Percentiles rank a stretch among this genome's conserved stretches.
phyloP scores from a whole-genome alignment of 2,888 invertebrate genomes.

The Lithophane semibrunnea region DNA sequence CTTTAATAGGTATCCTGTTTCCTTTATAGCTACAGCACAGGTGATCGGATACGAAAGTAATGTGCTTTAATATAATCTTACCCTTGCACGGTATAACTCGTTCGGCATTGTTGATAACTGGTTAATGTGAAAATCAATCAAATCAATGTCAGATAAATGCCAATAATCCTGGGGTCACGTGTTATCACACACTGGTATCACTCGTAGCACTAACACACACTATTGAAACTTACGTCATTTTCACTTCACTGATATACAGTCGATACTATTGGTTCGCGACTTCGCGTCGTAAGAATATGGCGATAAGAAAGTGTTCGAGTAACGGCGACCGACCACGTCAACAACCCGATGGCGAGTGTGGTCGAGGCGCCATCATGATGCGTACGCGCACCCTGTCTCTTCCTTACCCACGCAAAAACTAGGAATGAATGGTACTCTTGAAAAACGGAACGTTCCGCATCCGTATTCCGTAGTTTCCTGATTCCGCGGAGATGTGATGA shows the following conservation, averaged over 20 bases:
- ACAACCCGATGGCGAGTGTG: slow-evolving; percentile 70
- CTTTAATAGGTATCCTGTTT: background rate
- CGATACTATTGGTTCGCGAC: slow-evolving; percentile 49
- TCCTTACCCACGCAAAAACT: slow-evolving; percentile 70
- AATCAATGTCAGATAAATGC: slow-evolving; percentile 69
- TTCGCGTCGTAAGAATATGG: slow-evolving; percentile 23
- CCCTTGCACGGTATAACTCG: slow-evolving; percentile 78
- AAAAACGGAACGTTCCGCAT: slow-evolving; percentile 73
- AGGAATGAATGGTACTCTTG: slow-evolving; percentile 56
- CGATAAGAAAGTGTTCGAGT: slow-evolving; percentile 58
- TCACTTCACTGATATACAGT: slow-evolving; percentile 47
- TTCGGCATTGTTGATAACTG: slow-evolving; percentile 77
- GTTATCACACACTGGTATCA: slow-evolving; percentile 66
- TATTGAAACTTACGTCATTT: slow-evolving; percentile 49
- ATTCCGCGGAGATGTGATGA: slow-evolving; percentile 67
- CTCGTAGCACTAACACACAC: slow-evolving; percentile 54
- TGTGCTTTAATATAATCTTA: slow-evolving; percentile 67
- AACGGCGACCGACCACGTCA: slow-evolving; percentile 72
- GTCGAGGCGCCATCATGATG: slow-evolving; percentile 52
- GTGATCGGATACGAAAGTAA: background rate
- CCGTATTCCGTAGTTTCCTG: slow-evolving; percentile 72
- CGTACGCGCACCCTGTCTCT: slow-evolving; percentile 66
- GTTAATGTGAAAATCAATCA: slow-evolving; percentile 66
- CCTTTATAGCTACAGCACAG: background rate
- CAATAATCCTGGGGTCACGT: slow-evolving; percentile 59